These are phyloP conservation scores for Hoplostethus atlanticus DNA, from an alignment of 2,797 vertebrate genomes.

Conservation along the genomic window DNA sequence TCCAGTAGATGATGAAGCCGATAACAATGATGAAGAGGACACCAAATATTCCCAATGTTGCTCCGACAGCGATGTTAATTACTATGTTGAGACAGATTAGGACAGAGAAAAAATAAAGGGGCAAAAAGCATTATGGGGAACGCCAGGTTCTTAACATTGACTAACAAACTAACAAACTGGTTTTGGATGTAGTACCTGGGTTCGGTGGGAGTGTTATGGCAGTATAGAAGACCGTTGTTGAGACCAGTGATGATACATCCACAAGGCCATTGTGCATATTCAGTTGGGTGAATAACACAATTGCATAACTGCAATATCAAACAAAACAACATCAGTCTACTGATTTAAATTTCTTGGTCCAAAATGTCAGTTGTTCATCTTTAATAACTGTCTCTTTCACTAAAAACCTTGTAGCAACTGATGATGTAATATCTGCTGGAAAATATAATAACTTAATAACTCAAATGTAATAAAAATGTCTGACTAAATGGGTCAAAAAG, in stretches of 20 bases:
- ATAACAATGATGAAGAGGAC: conserved; percentile 66
- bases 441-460: too few relatives aligned
- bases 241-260: conserved; percentile 10
- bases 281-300: conserved; percentile 77
- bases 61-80: conserved; percentile 47
- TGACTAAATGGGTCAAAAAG: too few relatives aligned
- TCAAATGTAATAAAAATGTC: too few relatives aligned
- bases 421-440: too few relatives aligned
- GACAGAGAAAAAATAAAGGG: not conserved
- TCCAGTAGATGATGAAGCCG: conserved; percentile 74
- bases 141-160: not conserved
- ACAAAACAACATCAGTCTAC: conserved; percentile 16
- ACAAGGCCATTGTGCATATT: not conserved
- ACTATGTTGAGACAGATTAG: not conserved
- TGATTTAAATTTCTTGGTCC: not conserved
- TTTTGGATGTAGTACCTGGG: conserved; percentile 64
- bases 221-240: not conserved
- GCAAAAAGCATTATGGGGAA: not conserved
- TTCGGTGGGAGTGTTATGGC: rapidly evolving
- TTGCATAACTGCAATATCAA: conserved; percentile 68
- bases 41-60: conserved; percentile 61
- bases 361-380: too few relatives aligned
- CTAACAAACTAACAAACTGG: not conserved
- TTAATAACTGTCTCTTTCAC: too few relatives aligned
- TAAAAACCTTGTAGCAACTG: too few relatives aligned